Evolutionary conservation across 2,797 vertebrate genomes (phyloP).

Genomic region (Gadopsis marmoratus): DNA sequence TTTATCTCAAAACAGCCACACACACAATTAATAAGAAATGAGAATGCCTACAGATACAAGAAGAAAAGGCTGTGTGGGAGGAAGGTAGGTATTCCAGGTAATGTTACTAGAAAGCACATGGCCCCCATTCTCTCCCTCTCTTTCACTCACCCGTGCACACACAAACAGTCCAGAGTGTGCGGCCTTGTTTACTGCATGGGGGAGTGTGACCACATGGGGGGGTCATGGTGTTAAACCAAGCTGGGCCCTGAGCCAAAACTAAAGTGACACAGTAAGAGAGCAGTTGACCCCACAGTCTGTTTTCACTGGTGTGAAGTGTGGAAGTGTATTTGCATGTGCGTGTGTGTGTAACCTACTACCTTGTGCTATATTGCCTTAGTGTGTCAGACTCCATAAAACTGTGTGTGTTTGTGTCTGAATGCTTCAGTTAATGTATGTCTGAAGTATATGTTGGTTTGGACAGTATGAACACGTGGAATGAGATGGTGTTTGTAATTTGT

Average conservation of each 20-base stretch:
- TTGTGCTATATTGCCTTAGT: neutral
- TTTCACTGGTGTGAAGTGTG: constrained; percentile 29
- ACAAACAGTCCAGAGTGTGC: constrained; percentile 20
- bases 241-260: constrained; percentile 56
- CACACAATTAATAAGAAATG: constrained; percentile 43
- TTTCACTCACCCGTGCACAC: neutral
- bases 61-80: constrained; percentile 2
- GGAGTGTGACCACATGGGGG: constrained; percentile 43
- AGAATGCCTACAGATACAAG: constrained; percentile 26
- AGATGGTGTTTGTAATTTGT: constrained; percentile 8
- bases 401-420: constrained; percentile 12
- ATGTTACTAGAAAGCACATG: neutral
- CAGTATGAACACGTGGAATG: neutral
- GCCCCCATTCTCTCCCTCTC: neutral
- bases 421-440: constrained; percentile 6
- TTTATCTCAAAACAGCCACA: constrained; percentile 56
- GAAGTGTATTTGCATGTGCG: constrained; percentile 29
- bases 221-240: constrained; percentile 45
- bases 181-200: constrained; percentile 42
- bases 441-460: constrained; percentile 2
- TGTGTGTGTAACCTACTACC: neutral
- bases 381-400: constrained; percentile 19
- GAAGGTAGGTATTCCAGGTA: constrained; percentile 11
- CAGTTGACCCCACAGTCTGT: constrained; percentile 62
- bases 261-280: constrained; percentile 61